Conservation (phyloP, 2,888 invertebrate genomes). For the Ligdia adustata region DNA sequence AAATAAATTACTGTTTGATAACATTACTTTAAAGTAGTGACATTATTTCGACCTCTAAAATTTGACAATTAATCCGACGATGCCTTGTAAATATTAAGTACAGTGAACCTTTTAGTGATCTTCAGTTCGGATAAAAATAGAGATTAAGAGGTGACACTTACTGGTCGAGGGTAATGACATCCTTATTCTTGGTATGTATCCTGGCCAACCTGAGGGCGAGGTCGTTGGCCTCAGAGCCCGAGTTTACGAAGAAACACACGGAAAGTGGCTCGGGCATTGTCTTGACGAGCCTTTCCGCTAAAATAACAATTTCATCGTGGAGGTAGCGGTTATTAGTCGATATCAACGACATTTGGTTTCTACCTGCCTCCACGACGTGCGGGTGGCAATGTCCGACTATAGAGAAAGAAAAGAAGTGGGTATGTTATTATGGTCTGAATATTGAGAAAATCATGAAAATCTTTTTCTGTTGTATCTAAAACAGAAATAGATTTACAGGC, state of each 20-base stretch:
- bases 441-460: no score
- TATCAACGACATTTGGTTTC: conserved; percentile 94
- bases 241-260: conserved; percentile 98
- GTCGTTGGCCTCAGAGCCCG: conserved; percentile 99
- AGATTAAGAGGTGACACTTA: conserved; percentile 83
- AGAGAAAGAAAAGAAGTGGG: conserved; percentile 18
- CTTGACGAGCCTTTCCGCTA: conserved; percentile 92
- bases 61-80: conserved; percentile 4
- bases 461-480: no score
- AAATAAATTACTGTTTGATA: not conserved
- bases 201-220: conserved; percentile 95
- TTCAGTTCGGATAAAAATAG: conserved; percentile 15
- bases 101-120: conserved; percentile 12
- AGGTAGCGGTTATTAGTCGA: conserved; percentile 98
- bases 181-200: conserved; percentile 94
- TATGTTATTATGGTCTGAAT: no score
- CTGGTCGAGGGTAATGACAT: conserved; percentile 98
- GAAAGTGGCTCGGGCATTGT: conserved; percentile 94
- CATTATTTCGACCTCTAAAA: not conserved
- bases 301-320: conserved; percentile 96
- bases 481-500: no score
- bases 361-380: conserved; percentile 94
- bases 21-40: not conserved
- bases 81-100: conserved; percentile 18
- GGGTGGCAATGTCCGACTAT: conserved; percentile 99